A percentile compares a stretch with the other conserved stretches of the same genome.
Evolutionary conservation across 2,797 vertebrate species (phyloP).

Genomic region (Tokudaia muenninki): DNA sequence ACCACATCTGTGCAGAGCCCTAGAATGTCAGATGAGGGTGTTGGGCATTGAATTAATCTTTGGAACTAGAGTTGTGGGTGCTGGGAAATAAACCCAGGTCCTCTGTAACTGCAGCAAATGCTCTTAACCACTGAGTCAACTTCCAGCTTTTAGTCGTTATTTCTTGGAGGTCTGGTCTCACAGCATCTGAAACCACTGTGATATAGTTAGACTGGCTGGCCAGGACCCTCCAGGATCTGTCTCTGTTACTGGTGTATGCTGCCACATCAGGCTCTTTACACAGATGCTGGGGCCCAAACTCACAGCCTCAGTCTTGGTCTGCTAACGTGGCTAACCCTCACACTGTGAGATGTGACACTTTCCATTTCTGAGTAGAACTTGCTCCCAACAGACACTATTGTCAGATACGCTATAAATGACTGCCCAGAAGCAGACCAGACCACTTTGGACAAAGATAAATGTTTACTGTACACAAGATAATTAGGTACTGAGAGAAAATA

Average conservation of each 20-base stretch:
- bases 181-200: background rate
- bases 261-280: background rate
- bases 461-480: conserved; percentile 28
- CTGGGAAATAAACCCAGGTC: background rate
- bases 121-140: background rate
- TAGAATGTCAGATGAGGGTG: background rate
- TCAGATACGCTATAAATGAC: background rate
- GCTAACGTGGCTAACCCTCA: background rate
- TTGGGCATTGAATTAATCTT: background rate
- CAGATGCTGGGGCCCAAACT: background rate
- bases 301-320: background rate
- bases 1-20: background rate
- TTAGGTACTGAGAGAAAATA: background rate
- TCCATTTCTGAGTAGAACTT: background rate
- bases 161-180: background rate
- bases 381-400: background rate
- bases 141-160: background rate
- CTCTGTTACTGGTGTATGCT: background rate
- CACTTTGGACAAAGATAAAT: background rate
- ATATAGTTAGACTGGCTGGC: background rate
- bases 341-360: background rate
- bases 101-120: background rate
- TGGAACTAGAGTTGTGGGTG: background rate
- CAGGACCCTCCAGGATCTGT: background rate
- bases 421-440: conserved; percentile 3